Conservation (phyloP, 2,113 vertebrate genomes). For the Corythornis madagascariensis region DNA sequence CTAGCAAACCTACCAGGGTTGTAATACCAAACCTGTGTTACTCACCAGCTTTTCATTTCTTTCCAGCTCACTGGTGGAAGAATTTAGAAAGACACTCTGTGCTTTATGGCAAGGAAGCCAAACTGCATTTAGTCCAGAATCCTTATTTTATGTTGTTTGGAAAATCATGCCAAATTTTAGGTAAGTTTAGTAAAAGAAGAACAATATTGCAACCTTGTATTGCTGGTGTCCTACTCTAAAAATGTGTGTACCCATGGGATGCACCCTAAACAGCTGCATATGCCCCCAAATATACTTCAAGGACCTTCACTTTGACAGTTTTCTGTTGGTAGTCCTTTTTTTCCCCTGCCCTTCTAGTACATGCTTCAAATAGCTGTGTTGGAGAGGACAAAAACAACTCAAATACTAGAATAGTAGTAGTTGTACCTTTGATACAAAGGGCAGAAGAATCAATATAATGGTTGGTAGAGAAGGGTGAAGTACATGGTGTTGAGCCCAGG, state of each 20-base stretch:
- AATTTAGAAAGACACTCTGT: slow-evolving; percentile 97
- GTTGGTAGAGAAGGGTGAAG: neutral
- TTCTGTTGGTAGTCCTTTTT: neutral
- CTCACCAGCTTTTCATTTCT: neutral
- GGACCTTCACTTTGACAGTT: neutral
- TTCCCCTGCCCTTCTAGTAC: neutral
- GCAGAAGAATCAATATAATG: neutral
- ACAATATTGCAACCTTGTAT: neutral
- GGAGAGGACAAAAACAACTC: neutral
- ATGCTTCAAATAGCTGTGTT: neutral
- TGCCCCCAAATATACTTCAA: neutral
- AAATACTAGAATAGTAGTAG: neutral
- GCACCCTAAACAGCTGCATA: neutral
- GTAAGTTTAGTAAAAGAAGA: slow-evolving; percentile 70
- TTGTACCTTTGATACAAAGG: neutral
- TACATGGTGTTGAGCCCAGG: neutral
- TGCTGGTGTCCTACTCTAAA: neutral
- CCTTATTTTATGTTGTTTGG: slow-evolving; percentile 97
- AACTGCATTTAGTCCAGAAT: slow-evolving; percentile 96
- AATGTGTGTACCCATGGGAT: neutral
- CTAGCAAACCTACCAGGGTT: neutral
- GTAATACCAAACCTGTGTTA: neutral
- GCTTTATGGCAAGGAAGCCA: slow-evolving; percentile 96
- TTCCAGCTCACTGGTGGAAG: slow-evolving; percentile 93
- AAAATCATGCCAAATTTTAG: slow-evolving; percentile 99